A percentile compares a stretch with the other conserved stretches of the same genome.
Conservation (phyloP, 2,113 vertebrate genomes). For the Mustela lutreola region DNA sequence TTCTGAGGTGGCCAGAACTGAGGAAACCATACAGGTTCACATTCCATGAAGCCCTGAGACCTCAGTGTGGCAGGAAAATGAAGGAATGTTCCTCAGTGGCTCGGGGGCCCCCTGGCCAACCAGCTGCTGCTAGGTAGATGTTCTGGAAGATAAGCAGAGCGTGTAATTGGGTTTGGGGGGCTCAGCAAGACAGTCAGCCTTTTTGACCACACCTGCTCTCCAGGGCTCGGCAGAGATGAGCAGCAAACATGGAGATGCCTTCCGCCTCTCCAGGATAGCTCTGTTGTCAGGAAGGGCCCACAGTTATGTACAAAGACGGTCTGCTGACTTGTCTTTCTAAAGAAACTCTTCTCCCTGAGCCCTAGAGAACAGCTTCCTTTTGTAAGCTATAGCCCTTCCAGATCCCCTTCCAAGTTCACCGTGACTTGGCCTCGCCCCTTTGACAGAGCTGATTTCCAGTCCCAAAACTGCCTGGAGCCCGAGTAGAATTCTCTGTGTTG, state of each 20-base stretch:
- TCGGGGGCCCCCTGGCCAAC: rapidly evolving
- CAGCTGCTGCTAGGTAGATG: too few species aligned
- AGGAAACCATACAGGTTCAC: rapidly evolving
- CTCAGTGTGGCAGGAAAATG: not conserved
- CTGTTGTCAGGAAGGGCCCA: not conserved
- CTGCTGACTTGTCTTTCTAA: not conserved
- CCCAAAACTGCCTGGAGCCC: not conserved
- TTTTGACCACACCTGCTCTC: not conserved
- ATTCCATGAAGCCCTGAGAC: too few species aligned
- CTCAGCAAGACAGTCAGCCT: not conserved
- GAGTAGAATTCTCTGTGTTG: rapidly evolving
- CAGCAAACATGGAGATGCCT: not conserved
- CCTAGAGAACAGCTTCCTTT: not conserved
- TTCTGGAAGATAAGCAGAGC: not conserved
- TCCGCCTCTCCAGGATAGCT: not conserved
- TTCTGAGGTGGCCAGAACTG: not conserved
- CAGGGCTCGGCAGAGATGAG: not conserved
- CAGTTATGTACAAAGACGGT: not conserved
- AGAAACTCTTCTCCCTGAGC: not conserved
- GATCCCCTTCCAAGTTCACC: not conserved
- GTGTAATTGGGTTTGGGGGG: not conserved
- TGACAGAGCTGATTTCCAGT: not conserved
- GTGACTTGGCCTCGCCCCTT: rapidly evolving
- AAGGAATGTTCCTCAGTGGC: not conserved
- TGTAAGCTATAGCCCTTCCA: not conserved